Conservation (phyloP, 2,888 invertebrate genomes). For the Ectemnius continuus region DNA sequence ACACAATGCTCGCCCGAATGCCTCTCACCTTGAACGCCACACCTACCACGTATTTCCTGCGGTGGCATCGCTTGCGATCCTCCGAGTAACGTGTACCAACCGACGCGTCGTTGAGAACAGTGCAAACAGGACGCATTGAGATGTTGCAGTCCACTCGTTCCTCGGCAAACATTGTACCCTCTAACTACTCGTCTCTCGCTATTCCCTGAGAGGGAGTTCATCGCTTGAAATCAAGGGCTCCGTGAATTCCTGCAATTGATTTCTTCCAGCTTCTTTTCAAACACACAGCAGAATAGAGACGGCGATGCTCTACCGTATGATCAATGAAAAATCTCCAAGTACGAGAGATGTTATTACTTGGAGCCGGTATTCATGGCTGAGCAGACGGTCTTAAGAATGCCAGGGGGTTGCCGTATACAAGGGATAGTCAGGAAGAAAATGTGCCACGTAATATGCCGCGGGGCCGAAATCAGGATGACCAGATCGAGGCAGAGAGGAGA, state of each 20-base stretch:
- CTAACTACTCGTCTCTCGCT: conserved; percentile 17
- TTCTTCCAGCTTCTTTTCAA: conserved; percentile 22
- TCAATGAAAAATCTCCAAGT: conserved; percentile 48
- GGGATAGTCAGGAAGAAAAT: conserved; percentile 56
- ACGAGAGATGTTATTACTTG: conserved; percentile 57
- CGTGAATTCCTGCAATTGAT: background rate
- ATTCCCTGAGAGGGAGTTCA: too few species aligned
- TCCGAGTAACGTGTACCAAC: conserved; percentile 46
- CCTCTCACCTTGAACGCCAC: background rate
- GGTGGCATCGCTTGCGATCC: conserved; percentile 15
- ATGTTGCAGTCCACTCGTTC: conserved; percentile 48
- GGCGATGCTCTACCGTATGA: conserved; percentile 37
- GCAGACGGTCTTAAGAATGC: conserved; percentile 40
- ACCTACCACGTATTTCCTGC: conserved; percentile 1
- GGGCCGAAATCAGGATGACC: conserved; percentile 61
- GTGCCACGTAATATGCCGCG: conserved; percentile 62
- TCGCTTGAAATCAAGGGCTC: too few species aligned
- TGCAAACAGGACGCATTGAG: conserved; percentile 54
- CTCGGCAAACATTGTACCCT: conserved; percentile 39
- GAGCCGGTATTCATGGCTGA: conserved; percentile 30
- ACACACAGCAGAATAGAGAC: conserved; percentile 9
- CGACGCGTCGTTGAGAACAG: conserved; percentile 47
- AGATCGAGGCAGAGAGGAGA: conserved; percentile 31
- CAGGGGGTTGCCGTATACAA: conserved; percentile 26
- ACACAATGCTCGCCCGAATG: conserved; percentile 48